These are phyloP conservation scores for Sparidentex hasta DNA, from an alignment of 2,797 vertebrate species.

Conservation along the genomic window DNA sequence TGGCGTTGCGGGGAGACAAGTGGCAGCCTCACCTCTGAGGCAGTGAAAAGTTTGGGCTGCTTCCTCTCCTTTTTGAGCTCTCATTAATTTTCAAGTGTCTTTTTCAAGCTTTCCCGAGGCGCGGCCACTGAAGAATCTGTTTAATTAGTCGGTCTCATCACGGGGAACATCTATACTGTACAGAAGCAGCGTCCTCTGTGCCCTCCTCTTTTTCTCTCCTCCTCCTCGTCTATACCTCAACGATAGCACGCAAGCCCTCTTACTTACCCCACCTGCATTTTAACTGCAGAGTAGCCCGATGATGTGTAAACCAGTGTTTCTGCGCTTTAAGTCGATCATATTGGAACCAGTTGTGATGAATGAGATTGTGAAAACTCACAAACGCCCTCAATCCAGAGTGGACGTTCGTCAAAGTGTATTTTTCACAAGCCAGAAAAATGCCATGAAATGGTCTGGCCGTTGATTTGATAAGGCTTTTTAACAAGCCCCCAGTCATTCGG, in stretches of 20 bases:
- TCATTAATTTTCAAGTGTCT: constrained; percentile 84
- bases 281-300: constrained; percentile 49
- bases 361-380: constrained; percentile 37
- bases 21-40: constrained; percentile 63
- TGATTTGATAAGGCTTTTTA: constrained; percentile 74
- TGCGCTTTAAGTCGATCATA: constrained; percentile 60
- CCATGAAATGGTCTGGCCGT: constrained; percentile 43
- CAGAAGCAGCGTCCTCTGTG: constrained; percentile 74
- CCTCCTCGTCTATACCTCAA: constrained; percentile 53
- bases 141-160: constrained; percentile 85
- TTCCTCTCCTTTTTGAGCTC: constrained; percentile 70
- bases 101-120: constrained; percentile 83
- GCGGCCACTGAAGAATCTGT: constrained; percentile 80
- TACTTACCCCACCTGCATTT: constrained; percentile 57
- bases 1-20: constrained; percentile 49
- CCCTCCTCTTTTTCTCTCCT: constrained; percentile 68
- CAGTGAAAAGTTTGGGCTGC: constrained; percentile 67
- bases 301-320: constrained; percentile 51
- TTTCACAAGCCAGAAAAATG: constrained; percentile 62
- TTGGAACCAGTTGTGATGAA: constrained; percentile 48
- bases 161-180: constrained; percentile 78
- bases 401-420: constrained; percentile 51
- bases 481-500: constrained; percentile 58
- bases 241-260: constrained; percentile 52
- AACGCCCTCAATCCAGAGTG: constrained; percentile 29